Conservation (phyloP, 2,797 vertebrate species). For the Steatocranus sp. region DNA sequence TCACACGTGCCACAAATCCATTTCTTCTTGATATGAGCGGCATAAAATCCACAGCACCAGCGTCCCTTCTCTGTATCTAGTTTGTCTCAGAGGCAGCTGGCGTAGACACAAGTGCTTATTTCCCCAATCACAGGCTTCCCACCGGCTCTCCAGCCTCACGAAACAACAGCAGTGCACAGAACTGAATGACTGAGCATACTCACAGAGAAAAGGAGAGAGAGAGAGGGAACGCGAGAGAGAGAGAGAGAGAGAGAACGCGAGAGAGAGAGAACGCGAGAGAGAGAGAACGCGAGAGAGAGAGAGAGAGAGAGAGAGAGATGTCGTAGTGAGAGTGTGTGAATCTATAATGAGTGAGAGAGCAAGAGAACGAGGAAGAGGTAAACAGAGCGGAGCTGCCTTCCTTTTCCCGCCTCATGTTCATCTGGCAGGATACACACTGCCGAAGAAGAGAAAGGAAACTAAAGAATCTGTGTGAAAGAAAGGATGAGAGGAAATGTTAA, state of each 20-base stretch:
- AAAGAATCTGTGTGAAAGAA: background rate
- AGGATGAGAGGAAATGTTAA: background rate
- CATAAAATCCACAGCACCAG: conserved; percentile 11
- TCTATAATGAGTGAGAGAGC: background rate
- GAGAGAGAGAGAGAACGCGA: background rate
- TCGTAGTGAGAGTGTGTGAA: background rate
- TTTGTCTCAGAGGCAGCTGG: conserved; percentile 14
- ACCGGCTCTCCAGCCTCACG: conserved; percentile 34
- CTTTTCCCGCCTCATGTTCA: conserved; percentile 53
- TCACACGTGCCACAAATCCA: conserved; percentile 18
- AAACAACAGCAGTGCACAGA: conserved; percentile 19
- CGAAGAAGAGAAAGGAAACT: background rate
- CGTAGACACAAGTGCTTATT: conserved; percentile 18
- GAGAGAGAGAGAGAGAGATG: background rate
- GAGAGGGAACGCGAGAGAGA: background rate
- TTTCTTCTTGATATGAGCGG: background rate
- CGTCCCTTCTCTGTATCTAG: background rate
- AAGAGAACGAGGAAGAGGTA: conserved; percentile 26
- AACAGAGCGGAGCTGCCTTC: conserved; percentile 50
- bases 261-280: background rate
- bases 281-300: background rate
- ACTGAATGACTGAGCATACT: conserved; percentile 53
- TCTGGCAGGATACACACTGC: conserved; percentile 43
- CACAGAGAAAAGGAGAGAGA: background rate
- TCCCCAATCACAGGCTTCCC: conserved; percentile 36